phyloP scores from a whole-genome alignment of 2,113 vertebrate genomes.

The Hydrolagus affinis region DNA sequence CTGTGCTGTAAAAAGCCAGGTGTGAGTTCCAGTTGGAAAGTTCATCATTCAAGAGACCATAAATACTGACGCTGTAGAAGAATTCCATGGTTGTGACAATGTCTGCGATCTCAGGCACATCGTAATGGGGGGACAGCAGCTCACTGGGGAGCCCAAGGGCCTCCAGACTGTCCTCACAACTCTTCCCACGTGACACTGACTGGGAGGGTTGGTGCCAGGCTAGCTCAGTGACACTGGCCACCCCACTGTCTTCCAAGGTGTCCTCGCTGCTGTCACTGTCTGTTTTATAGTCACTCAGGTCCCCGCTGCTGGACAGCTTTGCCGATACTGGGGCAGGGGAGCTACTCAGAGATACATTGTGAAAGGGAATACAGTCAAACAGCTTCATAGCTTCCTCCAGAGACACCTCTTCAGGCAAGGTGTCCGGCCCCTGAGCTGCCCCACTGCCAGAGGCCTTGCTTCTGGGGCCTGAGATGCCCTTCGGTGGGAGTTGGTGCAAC shows the following conservation, averaged over 20 bases:
- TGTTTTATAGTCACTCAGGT: slow-evolving; percentile 1
- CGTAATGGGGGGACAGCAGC: slow-evolving; percentile 2
- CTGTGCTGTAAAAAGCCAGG: background rate
- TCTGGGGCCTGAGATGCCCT: background rate
- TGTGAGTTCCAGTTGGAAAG: background rate
- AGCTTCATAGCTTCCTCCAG: slow-evolving; percentile 27
- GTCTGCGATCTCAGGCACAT: slow-evolving; percentile 14
- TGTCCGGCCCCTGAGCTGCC: background rate
- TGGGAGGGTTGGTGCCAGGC: background rate
- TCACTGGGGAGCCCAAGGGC: slow-evolving; percentile 16
- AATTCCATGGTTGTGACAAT: slow-evolving; percentile 23
- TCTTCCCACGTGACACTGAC: background rate
- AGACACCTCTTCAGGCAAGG: slow-evolving; percentile 15
- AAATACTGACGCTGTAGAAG: slow-evolving; percentile 27
- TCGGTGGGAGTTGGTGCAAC: slow-evolving; percentile 6
- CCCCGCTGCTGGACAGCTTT: slow-evolving; percentile 21
- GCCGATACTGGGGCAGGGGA: background rate
- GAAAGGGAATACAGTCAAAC: slow-evolving; percentile 27
- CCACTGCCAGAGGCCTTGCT: background rate
- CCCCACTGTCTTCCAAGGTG: background rate
- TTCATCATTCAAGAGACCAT: slow-evolving; percentile 12
- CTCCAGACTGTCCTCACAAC: slow-evolving; percentile 8
- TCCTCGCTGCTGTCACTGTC: background rate
- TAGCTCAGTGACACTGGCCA: background rate
- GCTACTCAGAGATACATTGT: slow-evolving; percentile 6